A percentile compares a stretch with the other conserved stretches of the same genome.
Conservation (phyloP, 2,888 invertebrate genomes). For the Melikaiella ostensackeni region DNA sequence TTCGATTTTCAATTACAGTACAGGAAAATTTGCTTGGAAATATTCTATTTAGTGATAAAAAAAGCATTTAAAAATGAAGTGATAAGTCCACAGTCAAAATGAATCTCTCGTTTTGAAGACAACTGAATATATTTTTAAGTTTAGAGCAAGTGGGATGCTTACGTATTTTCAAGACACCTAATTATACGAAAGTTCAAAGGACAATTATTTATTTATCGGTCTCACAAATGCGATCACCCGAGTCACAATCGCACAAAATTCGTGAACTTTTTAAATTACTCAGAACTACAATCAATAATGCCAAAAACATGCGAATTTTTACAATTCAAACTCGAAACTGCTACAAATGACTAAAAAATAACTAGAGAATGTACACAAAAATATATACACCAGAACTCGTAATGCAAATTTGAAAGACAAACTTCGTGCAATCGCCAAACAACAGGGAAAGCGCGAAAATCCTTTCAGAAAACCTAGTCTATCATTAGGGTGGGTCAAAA, state of each 20-base stretch:
- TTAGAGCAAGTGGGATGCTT: neutral
- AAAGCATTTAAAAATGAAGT: neutral
- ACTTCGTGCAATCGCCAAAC: slow-evolving; percentile 16
- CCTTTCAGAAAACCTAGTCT: slow-evolving; percentile 28
- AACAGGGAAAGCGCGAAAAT: neutral
- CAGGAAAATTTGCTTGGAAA: slow-evolving; percentile 12
- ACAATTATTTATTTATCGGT: neutral
- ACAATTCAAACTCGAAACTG: neutral
- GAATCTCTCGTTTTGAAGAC: neutral
- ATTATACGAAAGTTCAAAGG: neutral
- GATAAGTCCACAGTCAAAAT: neutral
- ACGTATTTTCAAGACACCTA: neutral
- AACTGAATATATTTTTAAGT: neutral
- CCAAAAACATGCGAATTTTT: neutral
- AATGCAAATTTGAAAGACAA: slow-evolving; percentile 26
- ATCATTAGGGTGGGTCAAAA: neutral
- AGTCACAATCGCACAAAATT: slow-evolving; percentile 1
- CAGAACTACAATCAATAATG: neutral
- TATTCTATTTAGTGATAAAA: neutral
- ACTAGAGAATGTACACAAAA: slow-evolving; percentile 35
- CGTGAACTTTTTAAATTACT: neutral
- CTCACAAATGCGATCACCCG: neutral
- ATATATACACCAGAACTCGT: slow-evolving; percentile 20
- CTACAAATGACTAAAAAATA: neutral
- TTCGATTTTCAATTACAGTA: slow-evolving; percentile 19